Evolutionary conservation across 1,140 invertebrate genomes (phyloP).

Genomic region (Xylocopa sonorina): DNA sequence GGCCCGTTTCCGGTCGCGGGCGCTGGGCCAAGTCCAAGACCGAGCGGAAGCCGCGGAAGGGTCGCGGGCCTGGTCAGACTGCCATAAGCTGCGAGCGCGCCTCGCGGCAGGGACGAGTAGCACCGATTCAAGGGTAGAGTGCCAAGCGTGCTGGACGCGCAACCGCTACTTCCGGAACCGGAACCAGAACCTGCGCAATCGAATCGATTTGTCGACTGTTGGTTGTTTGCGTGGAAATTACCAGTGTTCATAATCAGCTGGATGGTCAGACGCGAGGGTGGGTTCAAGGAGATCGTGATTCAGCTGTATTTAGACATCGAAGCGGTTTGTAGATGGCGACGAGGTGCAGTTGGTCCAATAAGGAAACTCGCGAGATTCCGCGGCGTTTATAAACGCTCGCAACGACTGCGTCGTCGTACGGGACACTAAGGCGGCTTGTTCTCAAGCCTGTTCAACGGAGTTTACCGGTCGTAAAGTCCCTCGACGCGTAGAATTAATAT

Average conservation of each 20-base stretch:
- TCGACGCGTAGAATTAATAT: conserved; percentile 43
- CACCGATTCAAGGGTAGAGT: conserved; percentile 75
- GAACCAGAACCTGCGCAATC: conserved; percentile 73
- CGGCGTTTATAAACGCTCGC: background rate
- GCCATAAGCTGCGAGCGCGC: conserved; percentile 76
- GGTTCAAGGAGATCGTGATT: too few species aligned
- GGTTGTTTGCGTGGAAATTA: too few species aligned
- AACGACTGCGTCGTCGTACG: conserved; percentile 24
- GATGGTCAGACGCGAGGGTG: too few species aligned
- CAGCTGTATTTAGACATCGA: too few species aligned
- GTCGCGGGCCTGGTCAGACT: conserved; percentile 79
- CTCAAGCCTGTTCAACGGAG: conserved; percentile 31
- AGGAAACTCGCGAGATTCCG: conserved; percentile 11
- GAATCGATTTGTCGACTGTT: background rate
- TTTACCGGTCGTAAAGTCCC: conserved; percentile 44
- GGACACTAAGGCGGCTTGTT: background rate
- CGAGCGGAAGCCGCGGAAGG: conserved; percentile 79
- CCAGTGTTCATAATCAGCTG: too few species aligned
- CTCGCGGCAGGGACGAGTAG: conserved; percentile 81
- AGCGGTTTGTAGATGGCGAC: background rate
- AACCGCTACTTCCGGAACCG: conserved; percentile 80
- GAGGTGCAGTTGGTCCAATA: background rate
- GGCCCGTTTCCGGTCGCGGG: conserved; percentile 71
- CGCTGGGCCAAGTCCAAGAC: conserved; percentile 70
- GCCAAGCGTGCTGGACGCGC: conserved; percentile 75